Evolutionary conservation across 2,888 invertebrate genomes (phyloP).

Genomic region (Lycaena phlaeas): DNA sequence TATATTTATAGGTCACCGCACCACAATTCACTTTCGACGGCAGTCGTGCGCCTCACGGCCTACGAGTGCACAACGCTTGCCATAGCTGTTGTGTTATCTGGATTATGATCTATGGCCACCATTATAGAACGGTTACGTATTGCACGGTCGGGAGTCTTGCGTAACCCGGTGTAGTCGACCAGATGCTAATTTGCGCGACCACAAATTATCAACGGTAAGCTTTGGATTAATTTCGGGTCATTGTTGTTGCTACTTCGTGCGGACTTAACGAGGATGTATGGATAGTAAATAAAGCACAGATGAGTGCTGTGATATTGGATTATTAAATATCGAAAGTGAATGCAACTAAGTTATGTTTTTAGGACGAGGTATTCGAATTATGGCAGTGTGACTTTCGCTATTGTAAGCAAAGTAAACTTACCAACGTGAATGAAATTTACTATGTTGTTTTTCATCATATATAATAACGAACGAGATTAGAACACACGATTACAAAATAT

Average conservation of each 20-base stretch:
- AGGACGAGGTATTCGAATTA: too few species aligned
- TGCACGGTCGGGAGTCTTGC: conserved; percentile 60
- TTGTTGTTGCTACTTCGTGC: conserved; percentile 55
- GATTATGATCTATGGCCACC: conserved; percentile 56
- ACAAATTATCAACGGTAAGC: conserved; percentile 31
- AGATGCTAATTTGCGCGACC: conserved; percentile 58
- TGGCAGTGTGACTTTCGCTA: too few species aligned
- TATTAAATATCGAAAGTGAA: neutral
- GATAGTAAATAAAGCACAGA: conserved; percentile 17
- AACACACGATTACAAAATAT: too few species aligned
- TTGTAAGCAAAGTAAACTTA: too few species aligned
- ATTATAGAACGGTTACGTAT: conserved; percentile 54
- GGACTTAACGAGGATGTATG: conserved; percentile 59
- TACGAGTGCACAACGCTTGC: conserved; percentile 48
- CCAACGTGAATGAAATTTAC: too few species aligned
- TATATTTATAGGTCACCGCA: conserved; percentile 23
- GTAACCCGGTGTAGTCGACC: conserved; percentile 59
- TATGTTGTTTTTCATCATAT: too few species aligned
- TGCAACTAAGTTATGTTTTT: too few species aligned
- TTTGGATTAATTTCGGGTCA: conserved; percentile 48
- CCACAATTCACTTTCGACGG: conserved; percentile 62
- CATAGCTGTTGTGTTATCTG: conserved; percentile 55
- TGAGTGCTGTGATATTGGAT: neutral
- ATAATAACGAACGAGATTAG: too few species aligned
- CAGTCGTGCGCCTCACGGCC: conserved; percentile 57